Base-by-base conservation (phyloP, 2,888 invertebrate genomes). In the Reticulitermes lucifugus region DNA sequence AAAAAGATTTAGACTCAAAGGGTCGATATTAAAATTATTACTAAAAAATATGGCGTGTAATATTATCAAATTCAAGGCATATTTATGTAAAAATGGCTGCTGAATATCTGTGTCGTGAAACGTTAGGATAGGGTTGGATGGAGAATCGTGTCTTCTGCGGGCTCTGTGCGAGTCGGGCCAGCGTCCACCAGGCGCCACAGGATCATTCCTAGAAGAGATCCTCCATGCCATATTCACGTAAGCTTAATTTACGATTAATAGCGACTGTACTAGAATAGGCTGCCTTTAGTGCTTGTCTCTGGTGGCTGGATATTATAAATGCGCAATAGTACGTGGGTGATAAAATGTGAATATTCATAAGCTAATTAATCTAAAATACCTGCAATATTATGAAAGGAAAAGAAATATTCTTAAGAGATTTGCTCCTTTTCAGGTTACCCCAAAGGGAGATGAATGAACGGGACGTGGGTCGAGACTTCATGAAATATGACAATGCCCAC, bases 81-180 rank as follows among this genome's bases (percentile, higher is more conserved):
- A 3, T 35, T 35, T 35, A 35, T 35, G 2, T 35, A 35, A 55
- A 55, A 18, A 18, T 55, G 14, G 18, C 18, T 4, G 1, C 18
- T 55, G 18, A 55, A 55, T 55, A 18, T 18, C 55, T 55, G 14
- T 55, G 14, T 1, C 14, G 18, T 55, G 55, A 55, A 14, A 18
- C 14, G 4, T 0, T n/a, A 77, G 77, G 51, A 21, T 77, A 46
- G 77, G 77, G 0, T 14, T 77, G 21, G 77, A 77, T n/a, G 77
- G 77, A n/a, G 5, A 46, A 1, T 5, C 43, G 2, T 77, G 77
- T 14, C 18, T 77, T 22, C 12, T 77, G 77, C 35, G 41, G 51
- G 77, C 51, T 2, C 77, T 77, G 5, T 77, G 77, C 41, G 77
- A 77, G 22, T 18, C 77, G 9, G 77, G 77, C 7, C 77, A 77